These are phyloP conservation scores for Stenoptilia bipunctidactyla DNA, from an alignment of 2,888 invertebrate species.

Conservation along the genomic window DNA sequence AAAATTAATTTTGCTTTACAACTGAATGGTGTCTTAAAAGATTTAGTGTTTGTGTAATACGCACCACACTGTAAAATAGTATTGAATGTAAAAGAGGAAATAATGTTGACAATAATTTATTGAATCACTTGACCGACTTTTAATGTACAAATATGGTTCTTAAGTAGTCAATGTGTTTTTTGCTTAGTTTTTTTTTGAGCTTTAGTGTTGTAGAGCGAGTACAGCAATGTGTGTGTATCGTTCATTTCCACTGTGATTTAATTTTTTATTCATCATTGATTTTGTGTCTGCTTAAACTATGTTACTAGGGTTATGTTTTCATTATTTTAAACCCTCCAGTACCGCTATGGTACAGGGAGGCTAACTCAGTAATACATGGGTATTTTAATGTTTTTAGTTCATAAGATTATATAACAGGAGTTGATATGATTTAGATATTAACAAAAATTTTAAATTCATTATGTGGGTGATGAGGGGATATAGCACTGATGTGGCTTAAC, in stretches of 20 bases:
- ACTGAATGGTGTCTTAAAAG: conserved; percentile 32
- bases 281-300: conserved; percentile 11
- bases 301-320: conserved; percentile 12
- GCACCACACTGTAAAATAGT: conserved; percentile 20
- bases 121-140: conserved; percentile 21
- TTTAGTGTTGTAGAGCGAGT: not conserved
- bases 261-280: conserved; percentile 22
- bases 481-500: conserved; percentile 53
- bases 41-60: conserved; percentile 36
- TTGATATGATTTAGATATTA: conserved; percentile 44
- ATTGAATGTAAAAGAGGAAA: conserved; percentile 17
- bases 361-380: conserved; percentile 51
- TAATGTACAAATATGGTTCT: conserved; percentile 38
- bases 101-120: conserved; percentile 22
- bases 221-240: conserved; percentile 3
- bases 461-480: conserved; percentile 53
- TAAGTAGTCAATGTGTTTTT: conserved; percentile 17
- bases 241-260: conserved; percentile 36
- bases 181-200: conserved; percentile 3
- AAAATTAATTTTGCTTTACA: conserved; percentile 41
- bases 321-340: conserved; percentile 17
- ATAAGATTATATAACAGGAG: conserved; percentile 44
- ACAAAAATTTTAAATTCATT: conserved; percentile 42
- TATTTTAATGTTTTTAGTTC: conserved; percentile 52
- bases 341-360: conserved; percentile 35